Conservation (phyloP, 1,140 invertebrate genomes). For the Musca domestica region DNA sequence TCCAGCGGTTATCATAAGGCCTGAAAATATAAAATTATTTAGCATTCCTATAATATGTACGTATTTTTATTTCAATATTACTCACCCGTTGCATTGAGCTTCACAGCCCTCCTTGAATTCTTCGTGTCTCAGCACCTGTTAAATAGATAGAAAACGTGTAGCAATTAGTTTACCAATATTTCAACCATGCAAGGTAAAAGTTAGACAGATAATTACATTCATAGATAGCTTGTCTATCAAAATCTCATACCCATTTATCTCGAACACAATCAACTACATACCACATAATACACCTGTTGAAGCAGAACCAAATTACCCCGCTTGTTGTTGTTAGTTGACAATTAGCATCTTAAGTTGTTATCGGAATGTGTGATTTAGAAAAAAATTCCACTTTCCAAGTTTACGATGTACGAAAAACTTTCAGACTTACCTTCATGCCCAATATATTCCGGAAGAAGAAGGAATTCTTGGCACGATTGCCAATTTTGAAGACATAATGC, state of each 20-base stretch:
- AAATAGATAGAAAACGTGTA: neutral
- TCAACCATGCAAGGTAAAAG: neutral
- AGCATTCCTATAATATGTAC: slow-evolving; percentile 5
- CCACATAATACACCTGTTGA: neutral
- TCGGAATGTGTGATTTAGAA: neutral
- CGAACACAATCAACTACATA: neutral
- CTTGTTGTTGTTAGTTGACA: neutral
- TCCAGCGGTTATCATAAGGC: slow-evolving; percentile 96
- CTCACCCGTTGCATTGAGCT: slow-evolving; percentile 94
- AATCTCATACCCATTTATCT: slow-evolving; percentile 4
- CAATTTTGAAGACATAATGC: slow-evolving; percentile 95
- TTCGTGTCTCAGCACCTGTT: slow-evolving; percentile 88
- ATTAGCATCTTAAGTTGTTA: neutral
- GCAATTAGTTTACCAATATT: neutral
- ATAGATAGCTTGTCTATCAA: neutral
- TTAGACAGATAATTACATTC: neutral
- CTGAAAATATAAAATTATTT: slow-evolving; percentile 58
- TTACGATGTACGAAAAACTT: neutral
- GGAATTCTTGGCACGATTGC: slow-evolving; percentile 76
- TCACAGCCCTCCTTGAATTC: slow-evolving; percentile 96
- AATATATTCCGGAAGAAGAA: slow-evolving; percentile 87
- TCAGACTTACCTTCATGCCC: slow-evolving; percentile 84
- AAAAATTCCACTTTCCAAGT: neutral
- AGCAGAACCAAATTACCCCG: neutral
- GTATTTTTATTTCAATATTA: slow-evolving; percentile 24